Conservation (phyloP, 1,140 invertebrate species). For the Cydia amplana region DNA sequence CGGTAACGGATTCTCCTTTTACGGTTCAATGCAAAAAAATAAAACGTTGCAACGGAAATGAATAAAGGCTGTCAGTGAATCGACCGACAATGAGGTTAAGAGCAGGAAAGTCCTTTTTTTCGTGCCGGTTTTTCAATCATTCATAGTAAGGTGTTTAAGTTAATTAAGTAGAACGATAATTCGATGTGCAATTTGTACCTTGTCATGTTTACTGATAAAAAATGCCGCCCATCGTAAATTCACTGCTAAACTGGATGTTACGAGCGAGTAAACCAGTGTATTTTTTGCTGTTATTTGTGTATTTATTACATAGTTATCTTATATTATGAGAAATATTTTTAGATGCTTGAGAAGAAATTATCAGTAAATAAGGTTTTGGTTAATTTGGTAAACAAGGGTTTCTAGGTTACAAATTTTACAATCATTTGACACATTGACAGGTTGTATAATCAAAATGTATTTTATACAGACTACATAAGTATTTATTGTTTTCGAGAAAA, state of each 20-base stretch:
- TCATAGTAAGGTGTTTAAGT: background rate
- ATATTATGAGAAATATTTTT: too few relatives aligned
- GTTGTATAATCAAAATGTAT: too few relatives aligned
- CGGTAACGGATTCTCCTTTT: constrained; percentile 44
- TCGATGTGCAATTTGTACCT: background rate
- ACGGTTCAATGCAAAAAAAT: constrained; percentile 34
- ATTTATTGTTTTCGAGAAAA: too few relatives aligned
- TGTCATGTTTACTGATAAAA: constrained; percentile 1
- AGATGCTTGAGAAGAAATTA: too few relatives aligned
- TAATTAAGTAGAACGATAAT: background rate
- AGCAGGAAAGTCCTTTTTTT: constrained; percentile 18
- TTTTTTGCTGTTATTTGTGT: too few relatives aligned
- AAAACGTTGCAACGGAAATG: constrained; percentile 35
- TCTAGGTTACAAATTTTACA: too few relatives aligned
- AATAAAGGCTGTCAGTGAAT: constrained; percentile 17
- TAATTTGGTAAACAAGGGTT: background rate
- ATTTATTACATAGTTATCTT: too few relatives aligned
- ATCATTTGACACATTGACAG: too few relatives aligned
- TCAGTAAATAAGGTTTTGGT: background rate
- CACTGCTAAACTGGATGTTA: background rate
- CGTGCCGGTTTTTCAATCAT: background rate
- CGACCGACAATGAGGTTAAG: constrained; percentile 4
- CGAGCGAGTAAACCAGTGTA: too few relatives aligned
- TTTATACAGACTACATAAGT: too few relatives aligned
- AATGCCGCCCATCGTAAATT: background rate